Evolutionary conservation across 2,888 invertebrate species (phyloP), one percentile per base, ranked within the genome.

Genomic region (Chesias legatella): DNA sequence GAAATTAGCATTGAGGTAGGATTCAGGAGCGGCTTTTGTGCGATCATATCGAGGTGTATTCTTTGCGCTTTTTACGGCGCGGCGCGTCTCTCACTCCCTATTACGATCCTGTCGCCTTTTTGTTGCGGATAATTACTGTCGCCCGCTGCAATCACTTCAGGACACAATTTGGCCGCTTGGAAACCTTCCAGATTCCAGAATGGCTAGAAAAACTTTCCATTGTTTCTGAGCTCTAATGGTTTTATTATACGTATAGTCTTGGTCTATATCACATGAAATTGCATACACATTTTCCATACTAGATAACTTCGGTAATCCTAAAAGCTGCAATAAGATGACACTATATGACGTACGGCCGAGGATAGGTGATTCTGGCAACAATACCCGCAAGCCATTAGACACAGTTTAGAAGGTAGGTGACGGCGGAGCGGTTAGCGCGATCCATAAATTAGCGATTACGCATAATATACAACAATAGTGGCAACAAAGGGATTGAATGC

Each of bases 1-100:
- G 88, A 88, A 89, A 89, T 89, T 89, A 89, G 89, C 89, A 89
- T 89, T 78, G 88, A 83, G 81, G 80, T 76, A 80, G 83, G 84
- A 84, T 81, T 78, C 84, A 81, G 84, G 71, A 82, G 83, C 86
- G 85, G 81, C 79, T 81, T 88, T 89, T 88, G 88, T 88, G 86
- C 81, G 88, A 88, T 88, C 85, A 86, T 86, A 88, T 88, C 88
- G 81, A 84, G 82, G 80, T 84, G 86, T 88, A 85, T 88, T 86
- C 85, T 88, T 86, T 86, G 86, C 82, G 84, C 85, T 86, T 86
- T 86, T 85, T 85, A 84, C 83, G 77, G 79, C 70, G 68, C 3
- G 3, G 13, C 13, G 13, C 69, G 69, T 63, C 76, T 74, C 75
- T 76, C 80, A 74, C 76, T 60, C 76, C 81, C 74, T 74, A 84